Evolutionary conservation across 2,888 invertebrate species (phyloP), one percentile per base, ranked within the genome.

Genomic region (Melipona beecheii): DNA sequence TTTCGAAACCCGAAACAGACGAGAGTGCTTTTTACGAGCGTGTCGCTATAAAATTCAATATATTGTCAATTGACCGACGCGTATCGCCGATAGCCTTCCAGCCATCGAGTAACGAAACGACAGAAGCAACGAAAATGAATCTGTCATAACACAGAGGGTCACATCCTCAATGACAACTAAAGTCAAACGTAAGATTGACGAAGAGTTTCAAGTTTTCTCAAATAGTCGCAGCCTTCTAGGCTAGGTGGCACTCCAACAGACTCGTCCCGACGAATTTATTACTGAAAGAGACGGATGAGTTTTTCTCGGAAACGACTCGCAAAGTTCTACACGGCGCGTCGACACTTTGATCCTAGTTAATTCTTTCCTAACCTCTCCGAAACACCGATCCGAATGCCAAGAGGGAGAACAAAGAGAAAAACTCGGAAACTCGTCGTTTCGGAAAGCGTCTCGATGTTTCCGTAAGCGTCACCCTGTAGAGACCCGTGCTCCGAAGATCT

Each of bases 401-500:
- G 13, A 21, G 11, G 31, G 4, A 31, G 5, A 56, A n/a, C 0
- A 13, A 56, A 15, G 2, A 15, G n/a, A n/a, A 56, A 56, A n/a
- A n/a, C 13, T 4, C 56, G n/a, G 2, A 5, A n/a, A n/a, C n/a
- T n/a, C 56, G 13, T 5, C 1, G 36, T 21, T 9, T 27, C 19
- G n/a, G 27, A 9, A 13, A n/a, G 43, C 15, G n/a, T n/a, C n/a
- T n/a, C 2, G 31, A 31, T 70, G 36, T 43, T 78, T 72, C 52
- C 49, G 24, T 27, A 43, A 27, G 68, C 36, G 56, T 69, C 69
- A 74, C 50, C 54, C 36, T 50, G 78, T 58, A 74, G 17, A 64
- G 6, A 6, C 21, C 21, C 52, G 70, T n/a, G n/a, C n/a, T 60
- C 49, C 60, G 77, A 54, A 76, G 71, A 82, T 76, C 78, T 54